Conservation (phyloP, 2,888 invertebrate species). For the Sesia apiformis region DNA sequence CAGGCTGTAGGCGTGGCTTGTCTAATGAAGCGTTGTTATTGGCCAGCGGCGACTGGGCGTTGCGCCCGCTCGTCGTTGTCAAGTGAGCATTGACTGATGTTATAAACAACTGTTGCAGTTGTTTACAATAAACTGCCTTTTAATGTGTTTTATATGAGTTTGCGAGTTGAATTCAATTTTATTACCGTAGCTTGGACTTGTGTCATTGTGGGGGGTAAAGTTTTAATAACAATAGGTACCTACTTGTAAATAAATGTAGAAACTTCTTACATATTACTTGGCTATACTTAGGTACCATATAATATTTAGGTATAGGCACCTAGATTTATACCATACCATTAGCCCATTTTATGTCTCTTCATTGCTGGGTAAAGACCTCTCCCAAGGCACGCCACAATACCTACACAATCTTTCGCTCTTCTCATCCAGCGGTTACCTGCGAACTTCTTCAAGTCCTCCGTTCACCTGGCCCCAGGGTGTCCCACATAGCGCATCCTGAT, state of each 20-base stretch:
- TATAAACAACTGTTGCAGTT: constrained; percentile 55
- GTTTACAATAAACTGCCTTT: constrained; percentile 66
- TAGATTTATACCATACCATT: not conserved
- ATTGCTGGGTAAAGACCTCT: not conserved
- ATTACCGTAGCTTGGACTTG: constrained; percentile 39
- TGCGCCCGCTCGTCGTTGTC: constrained; percentile 30
- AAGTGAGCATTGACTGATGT: constrained; percentile 60
- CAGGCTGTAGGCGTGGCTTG: constrained; percentile 50
- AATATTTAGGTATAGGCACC: not conserved
- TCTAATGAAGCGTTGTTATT: constrained; percentile 33
- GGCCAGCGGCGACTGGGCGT: constrained; percentile 42
- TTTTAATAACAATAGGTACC: not conserved
- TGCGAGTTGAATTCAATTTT: constrained; percentile 56
- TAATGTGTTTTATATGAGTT: constrained; percentile 69
- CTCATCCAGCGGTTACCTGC: no score
- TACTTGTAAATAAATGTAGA: no score
- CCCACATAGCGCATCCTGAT: no score
- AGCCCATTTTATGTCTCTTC: not conserved
- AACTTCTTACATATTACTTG: no score
- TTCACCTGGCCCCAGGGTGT: no score
- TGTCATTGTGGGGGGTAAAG: constrained; percentile 24
- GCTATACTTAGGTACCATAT: not conserved
- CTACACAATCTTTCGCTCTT: no score
- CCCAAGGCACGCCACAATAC: no score
- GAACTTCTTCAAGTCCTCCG: no score